Percentiles rank a stretch among this genome's conserved stretches.
Evolutionary conservation across 2,113 vertebrate species (phyloP).

Genomic region (Leucopsar rothschildi): DNA sequence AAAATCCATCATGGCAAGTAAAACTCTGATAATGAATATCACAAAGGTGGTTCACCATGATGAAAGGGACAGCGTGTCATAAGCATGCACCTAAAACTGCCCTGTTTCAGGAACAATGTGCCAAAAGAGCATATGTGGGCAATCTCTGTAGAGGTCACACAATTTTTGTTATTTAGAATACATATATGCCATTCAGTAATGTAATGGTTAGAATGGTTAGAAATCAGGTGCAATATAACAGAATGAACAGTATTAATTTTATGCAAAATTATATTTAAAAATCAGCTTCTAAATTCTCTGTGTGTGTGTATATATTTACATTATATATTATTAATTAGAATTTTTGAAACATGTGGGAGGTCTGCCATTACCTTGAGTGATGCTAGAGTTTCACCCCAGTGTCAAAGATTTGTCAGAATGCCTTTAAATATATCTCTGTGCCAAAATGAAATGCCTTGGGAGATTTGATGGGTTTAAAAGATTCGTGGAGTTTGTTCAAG

Average conservation of each 20-base stretch:
- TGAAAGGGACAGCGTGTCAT: neutral
- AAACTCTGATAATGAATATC: neutral
- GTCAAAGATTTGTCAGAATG: neutral
- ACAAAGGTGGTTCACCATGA: neutral
- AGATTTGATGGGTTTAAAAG: slow-evolving; percentile 23
- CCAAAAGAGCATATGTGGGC: neutral
- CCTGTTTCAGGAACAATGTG: neutral
- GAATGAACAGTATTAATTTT: neutral
- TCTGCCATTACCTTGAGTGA: neutral
- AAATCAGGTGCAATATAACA: neutral
- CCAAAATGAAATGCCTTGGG: neutral
- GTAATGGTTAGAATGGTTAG: neutral
- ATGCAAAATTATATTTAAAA: neutral
- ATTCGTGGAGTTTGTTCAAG: slow-evolving; percentile 15
- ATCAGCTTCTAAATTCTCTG: neutral
- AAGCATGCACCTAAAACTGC: neutral
- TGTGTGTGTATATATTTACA: neutral
- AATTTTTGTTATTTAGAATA: neutral
- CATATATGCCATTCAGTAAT: neutral
- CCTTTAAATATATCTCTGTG: slow-evolving; percentile 4
- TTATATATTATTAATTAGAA: neutral
- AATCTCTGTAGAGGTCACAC: neutral
- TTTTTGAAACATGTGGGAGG: neutral
- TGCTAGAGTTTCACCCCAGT: neutral
- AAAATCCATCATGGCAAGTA: neutral